phyloP scores from a whole-genome alignment of 2,797 vertebrate genomes.

The Pogoniulus pusillus region DNA sequence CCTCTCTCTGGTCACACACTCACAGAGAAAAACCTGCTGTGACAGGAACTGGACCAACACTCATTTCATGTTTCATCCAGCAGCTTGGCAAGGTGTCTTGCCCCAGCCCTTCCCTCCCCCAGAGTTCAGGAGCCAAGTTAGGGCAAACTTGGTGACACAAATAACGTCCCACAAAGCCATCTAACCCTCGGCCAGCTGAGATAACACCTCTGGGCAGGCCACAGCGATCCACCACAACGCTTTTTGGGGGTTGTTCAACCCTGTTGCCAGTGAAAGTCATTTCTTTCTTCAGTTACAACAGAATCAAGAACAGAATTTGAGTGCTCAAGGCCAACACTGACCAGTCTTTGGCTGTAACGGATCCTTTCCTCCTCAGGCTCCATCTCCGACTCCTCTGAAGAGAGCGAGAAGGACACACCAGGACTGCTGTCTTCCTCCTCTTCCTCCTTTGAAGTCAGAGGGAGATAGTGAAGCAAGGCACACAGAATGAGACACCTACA shows the following conservation, averaged over 20 bases:
- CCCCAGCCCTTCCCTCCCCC: too few relatives aligned
- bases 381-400: conserved; percentile 78
- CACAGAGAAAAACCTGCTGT: neutral
- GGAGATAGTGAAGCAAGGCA: conserved; percentile 43
- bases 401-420: conserved; percentile 78
- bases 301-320: neutral
- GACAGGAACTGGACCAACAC: neutral
- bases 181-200: neutral
- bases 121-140: neutral
- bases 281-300: neutral
- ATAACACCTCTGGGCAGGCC: neutral
- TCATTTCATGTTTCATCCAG: neutral
- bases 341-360: conserved; percentile 96
- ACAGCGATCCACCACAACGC: neutral
- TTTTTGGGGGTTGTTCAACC: neutral
- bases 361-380: conserved; percentile 89
- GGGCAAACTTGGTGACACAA: neutral
- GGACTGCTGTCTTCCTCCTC: conserved; percentile 78
- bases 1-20: neutral
- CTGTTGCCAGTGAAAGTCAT: neutral
- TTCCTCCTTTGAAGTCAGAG: conserved; percentile 75
- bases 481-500: neutral
- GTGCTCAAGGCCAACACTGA: conserved; percentile 73
- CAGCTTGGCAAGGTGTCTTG: neutral
- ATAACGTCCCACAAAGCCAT: neutral